Percentiles rank a stretch among this genome's conserved stretches.
Evolutionary conservation across 2,797 vertebrate species (phyloP).

Genomic region (Neosilurus mollespiculum): DNA sequence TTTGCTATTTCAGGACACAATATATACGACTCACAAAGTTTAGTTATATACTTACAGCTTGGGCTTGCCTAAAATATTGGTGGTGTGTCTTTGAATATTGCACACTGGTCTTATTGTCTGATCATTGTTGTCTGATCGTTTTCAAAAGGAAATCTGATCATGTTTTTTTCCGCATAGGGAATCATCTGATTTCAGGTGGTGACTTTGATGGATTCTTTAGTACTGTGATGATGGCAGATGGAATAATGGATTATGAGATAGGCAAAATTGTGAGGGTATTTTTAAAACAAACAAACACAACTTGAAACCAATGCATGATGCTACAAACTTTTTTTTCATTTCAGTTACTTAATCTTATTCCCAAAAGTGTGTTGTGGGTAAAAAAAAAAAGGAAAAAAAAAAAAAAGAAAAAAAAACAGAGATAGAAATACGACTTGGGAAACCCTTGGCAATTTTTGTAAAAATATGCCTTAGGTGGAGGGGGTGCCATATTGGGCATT

Average conservation of each 20-base stretch:
- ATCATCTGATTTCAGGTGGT: background rate
- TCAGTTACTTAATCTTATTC: background rate
- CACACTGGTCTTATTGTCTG: background rate
- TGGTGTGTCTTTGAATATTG: background rate
- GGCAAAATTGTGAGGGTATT: conserved; percentile 3
- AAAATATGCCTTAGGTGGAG: too few relatives aligned
- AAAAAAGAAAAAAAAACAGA: background rate
- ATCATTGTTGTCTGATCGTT: background rate
- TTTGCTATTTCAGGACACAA: background rate
- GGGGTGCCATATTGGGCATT: too few relatives aligned
- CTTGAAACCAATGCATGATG: background rate
- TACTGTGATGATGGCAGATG: conserved; percentile 7
- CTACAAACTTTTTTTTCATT: background rate
- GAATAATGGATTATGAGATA: background rate
- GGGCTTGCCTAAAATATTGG: background rate
- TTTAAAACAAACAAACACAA: conserved; percentile 1
- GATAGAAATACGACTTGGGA: background rate
- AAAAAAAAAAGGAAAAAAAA: background rate
- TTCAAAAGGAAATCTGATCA: conserved; percentile 7
- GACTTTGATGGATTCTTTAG: conserved; percentile 17
- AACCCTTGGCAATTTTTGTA: too few relatives aligned
- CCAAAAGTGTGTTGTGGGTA: background rate
- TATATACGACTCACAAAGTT: background rate
- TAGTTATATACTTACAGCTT: background rate
- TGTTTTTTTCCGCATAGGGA: background rate